Evolutionary conservation across 2,113 vertebrate genomes (phyloP), one percentile per base, ranked within the genome.

Genomic region (rat (Rattus norvegicus)): DNA sequence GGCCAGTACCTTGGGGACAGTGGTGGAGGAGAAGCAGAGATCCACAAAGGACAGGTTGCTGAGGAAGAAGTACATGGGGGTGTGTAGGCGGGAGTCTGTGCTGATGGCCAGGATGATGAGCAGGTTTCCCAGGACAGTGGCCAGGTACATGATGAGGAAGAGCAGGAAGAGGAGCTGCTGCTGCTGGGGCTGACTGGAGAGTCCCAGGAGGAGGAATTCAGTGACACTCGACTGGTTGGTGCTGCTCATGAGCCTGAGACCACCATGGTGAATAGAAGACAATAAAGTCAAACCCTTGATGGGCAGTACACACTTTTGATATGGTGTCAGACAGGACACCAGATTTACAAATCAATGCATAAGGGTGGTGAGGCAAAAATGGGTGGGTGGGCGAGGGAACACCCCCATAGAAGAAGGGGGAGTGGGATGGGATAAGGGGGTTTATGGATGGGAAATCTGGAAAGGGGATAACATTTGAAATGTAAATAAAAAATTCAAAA

Each of bases 111-210:
- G 56, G 81, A 85, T 43, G 81, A 85, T 84, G 81, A 84, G 81
- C 81, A 84, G 81, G 81, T 84, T 84, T 10, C 81, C 81, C n/a
- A 84, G 81, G 59, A 98, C 0, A 0, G 97, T 86, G 87, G 96
- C 94, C 96, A 98, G 54, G 67, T 98, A 98, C 95, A 89, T 43
- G 54, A 52, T 7, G 56, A 98, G 77, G 20, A 98, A 97, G 30
- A 98, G 93, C 72, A 88, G 80, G 70, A 98, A 97, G 90, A 98
- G 97, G 67, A 94, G 91, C 20, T 93, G 67, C 36, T 72, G 36
- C 8, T 95, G 77, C 39, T 96, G 84, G 0, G 63, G 97, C 59
- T 94, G 95, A 19, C 96, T 81, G 7, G 97, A 98, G 54, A 98
- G 98, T 0, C 97, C 97, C 49, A 97, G 81, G 0, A 98, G 93